Base-by-base conservation (phyloP, 2,888 invertebrate species). In the Metallyticus violacea region DNA sequence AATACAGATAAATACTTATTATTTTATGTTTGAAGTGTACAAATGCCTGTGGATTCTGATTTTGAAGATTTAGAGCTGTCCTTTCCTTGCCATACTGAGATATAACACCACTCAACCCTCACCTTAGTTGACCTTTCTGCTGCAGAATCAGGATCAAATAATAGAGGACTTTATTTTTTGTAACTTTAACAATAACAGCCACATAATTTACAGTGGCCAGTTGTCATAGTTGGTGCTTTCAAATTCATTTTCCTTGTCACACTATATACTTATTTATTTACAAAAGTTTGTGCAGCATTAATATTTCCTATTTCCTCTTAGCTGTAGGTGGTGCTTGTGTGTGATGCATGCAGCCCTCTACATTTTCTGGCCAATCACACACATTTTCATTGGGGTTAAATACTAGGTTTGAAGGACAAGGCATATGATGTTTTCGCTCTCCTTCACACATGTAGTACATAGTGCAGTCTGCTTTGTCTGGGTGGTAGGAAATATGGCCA, bases 381-480 rank as follows among this genome's bases (percentile, higher is more conserved):
- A 98, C 98, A 90, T 97, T 98, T 91, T 98, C 97, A 90, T 97
- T 97, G 78, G 95, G 95, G 91, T 98, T 98, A 92, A 98, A 98
- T 22, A 98, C 98, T 88, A 98, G 94, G 92, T 98, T 97, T 85
- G 95, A 95, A 7, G 98, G 98, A 91, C 98, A 98, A 81, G 98
- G 98, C 98, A 98, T 98, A 93, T 98, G 98, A 91, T 98, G 98
- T 91, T 97, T 97, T 85, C 98, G 94, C 91, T 98, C 98, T 62
- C 98, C 98, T 92, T 98, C 98, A 91, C 98, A 98, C 98, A 98
- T 98, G 93, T 97, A 98, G 92, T 98, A 98, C 94, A 96, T 97
- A 86, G 97, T 97, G 91, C 98, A 98, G 91, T 98, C 98, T 29
- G 95, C 95, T 91, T 96, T 96, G 92, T 98, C 98, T 1, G 95